These are phyloP conservation scores for Dusona sp. DNA, from an alignment of 2,888 invertebrate species.

Conservation along the genomic window DNA sequence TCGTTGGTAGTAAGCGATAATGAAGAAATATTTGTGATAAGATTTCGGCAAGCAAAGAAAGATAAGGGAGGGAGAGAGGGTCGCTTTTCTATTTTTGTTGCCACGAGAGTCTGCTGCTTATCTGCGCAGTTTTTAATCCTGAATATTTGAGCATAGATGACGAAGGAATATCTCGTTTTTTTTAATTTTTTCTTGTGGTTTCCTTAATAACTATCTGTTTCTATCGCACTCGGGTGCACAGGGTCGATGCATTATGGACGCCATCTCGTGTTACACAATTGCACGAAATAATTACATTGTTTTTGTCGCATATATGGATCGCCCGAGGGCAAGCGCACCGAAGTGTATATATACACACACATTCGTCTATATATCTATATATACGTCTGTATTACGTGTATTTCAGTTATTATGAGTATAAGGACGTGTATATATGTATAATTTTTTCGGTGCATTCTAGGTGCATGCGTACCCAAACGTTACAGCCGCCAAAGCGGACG, in stretches of 20 bases:
- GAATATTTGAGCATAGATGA: not conserved
- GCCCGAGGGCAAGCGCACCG: conserved; percentile 31
- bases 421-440: not conserved
- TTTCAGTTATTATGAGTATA: not conserved
- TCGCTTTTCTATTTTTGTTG: conserved; percentile 9
- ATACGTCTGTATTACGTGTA: conserved; percentile 11
- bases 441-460: conserved; percentile 36
- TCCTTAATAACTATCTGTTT: not conserved
- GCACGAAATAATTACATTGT: conserved; percentile 49
- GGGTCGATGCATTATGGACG: not conserved
- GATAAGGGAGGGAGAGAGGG: conserved; percentile 17
- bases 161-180: not conserved
- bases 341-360: not conserved
- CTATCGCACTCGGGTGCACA: not conserved
- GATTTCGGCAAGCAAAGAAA: not conserved
- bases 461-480: conserved; percentile 59
- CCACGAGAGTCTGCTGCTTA: conserved; percentile 9
- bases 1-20: not conserved
- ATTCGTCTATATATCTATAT: not conserved
- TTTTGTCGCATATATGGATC: conserved; percentile 31
- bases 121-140: conserved; percentile 33
- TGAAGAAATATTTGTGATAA: not conserved
- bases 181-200: not conserved
- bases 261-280: conserved; percentile 52
- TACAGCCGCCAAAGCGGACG: conserved; percentile 56